A percentile compares a stretch with the other conserved stretches of the same genome.
Conservation (phyloP, 2,888 invertebrate species). For the Bombyx huttoni region DNA sequence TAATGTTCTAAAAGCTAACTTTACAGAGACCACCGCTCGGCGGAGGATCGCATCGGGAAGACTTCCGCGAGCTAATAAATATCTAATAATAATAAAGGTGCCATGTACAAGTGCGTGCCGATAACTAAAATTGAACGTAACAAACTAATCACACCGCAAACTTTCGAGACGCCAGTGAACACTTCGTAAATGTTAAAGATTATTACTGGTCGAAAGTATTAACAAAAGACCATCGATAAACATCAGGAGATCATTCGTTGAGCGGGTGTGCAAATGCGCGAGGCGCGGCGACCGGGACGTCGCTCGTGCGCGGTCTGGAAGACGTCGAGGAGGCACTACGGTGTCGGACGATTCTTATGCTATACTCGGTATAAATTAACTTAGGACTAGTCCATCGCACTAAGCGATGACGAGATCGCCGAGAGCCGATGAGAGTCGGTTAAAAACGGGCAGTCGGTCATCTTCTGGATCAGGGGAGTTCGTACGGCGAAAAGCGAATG, state of each 20-base stretch:
- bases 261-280: conserved; percentile 58
- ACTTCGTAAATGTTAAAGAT: conserved; percentile 61
- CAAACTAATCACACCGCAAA: conserved; percentile 68
- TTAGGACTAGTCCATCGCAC: conserved; percentile 51
- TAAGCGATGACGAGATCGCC: conserved; percentile 66
- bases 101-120: conserved; percentile 71
- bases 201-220: conserved; percentile 55
- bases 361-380: conserved; percentile 60
- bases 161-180: conserved; percentile 68
- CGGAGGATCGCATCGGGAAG: conserved; percentile 69
- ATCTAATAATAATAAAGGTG: conserved; percentile 65
- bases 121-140: conserved; percentile 55
- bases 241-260: conserved; percentile 68
- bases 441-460: conserved; percentile 85
- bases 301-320: conserved; percentile 60
- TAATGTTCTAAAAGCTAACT: conserved; percentile 70
- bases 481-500: conserved; percentile 58
- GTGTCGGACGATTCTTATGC: conserved; percentile 64
- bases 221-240: conserved; percentile 59
- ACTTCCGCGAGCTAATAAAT: conserved; percentile 71
- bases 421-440: conserved; percentile 61
- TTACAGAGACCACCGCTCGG: conserved; percentile 72
- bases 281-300: conserved; percentile 47
- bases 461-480: conserved; percentile 70
- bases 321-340: conserved; percentile 66